These are phyloP conservation scores for Thereva nobilitata DNA, from an alignment of 2,888 invertebrate species.

Conservation along the genomic window DNA sequence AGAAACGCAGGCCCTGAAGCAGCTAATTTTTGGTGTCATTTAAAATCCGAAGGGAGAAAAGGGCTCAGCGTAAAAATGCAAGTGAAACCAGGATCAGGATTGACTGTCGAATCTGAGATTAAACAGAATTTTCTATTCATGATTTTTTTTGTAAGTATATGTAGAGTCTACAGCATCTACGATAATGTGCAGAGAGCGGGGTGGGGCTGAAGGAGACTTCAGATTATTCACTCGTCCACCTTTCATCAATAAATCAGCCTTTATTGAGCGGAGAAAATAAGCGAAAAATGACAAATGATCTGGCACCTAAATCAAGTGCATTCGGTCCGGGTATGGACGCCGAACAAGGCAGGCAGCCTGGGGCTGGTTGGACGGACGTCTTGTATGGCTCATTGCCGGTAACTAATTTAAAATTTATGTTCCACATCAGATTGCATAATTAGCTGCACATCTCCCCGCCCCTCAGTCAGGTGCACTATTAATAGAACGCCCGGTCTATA, in stretches of 20 bases:
- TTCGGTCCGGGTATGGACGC: no score
- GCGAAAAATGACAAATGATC: slow-evolving; percentile 32
- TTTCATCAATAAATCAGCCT: slow-evolving; percentile 10
- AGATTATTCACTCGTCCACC: background rate
- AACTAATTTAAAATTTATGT: slow-evolving; percentile 32
- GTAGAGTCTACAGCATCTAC: no score
- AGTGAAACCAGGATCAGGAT: no score
- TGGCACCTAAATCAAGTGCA: slow-evolving; percentile 32
- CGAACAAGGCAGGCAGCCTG: background rate
- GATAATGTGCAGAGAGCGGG: no score
- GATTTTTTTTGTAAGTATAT: background rate
- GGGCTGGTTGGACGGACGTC: background rate
- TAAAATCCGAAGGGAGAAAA: no score
- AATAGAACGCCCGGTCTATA: slow-evolving; percentile 11
- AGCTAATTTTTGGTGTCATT: no score
- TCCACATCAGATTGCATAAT: slow-evolving; percentile 22
- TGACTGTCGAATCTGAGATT: no score
- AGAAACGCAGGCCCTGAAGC: no score
- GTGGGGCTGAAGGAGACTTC: no score
- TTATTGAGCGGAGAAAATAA: slow-evolving; percentile 25
- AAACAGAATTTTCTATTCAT: background rate
- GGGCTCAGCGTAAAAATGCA: no score
- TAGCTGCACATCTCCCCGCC: slow-evolving; percentile 5
- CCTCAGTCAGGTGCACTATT: slow-evolving; percentile 12
- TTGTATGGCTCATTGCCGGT: slow-evolving; percentile 13